These are phyloP conservation scores for Cheilosia variabilis DNA, from an alignment of 2,888 invertebrate species.

Conservation along the genomic window DNA sequence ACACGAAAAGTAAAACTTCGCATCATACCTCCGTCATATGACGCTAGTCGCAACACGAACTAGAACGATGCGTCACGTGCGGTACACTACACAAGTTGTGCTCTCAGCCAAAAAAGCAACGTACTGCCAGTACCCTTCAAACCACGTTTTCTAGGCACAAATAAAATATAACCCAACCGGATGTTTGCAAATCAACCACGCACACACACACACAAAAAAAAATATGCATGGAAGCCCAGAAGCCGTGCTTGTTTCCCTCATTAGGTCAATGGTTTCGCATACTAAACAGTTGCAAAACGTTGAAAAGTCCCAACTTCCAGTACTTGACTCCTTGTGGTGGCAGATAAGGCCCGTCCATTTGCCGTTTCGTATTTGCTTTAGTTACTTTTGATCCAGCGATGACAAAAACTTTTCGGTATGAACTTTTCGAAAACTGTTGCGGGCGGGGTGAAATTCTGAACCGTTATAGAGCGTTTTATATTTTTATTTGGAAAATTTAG, in stretches of 20 bases:
- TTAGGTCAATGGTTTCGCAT: constrained; percentile 37
- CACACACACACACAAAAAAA: not conserved
- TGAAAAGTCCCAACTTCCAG: constrained; percentile 7
- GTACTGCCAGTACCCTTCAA: no score
- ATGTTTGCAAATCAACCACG: not conserved
- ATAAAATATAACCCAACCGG: not conserved
- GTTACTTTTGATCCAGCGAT: constrained; percentile 27
- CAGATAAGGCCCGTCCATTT: not conserved
- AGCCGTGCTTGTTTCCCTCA: not conserved
- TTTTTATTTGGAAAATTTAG: not conserved
- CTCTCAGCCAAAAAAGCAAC: no score
- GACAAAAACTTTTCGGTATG: constrained; percentile 10
- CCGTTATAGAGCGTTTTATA: constrained; percentile 3
- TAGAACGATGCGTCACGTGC: no score
- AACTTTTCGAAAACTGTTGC: constrained; percentile 28
- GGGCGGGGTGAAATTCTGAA: not conserved
- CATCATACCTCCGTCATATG: no score
- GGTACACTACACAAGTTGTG: no score
- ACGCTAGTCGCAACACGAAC: no score
- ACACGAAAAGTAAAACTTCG: no score
- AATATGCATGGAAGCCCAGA: not conserved
- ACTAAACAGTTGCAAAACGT: constrained; percentile 23
- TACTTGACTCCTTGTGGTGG: constrained; percentile 12
- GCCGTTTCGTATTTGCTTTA: not conserved
- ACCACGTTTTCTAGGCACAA: no score